Base-by-base conservation (phyloP, 2,797 vertebrate genomes). In the Pampus argenteus region DNA sequence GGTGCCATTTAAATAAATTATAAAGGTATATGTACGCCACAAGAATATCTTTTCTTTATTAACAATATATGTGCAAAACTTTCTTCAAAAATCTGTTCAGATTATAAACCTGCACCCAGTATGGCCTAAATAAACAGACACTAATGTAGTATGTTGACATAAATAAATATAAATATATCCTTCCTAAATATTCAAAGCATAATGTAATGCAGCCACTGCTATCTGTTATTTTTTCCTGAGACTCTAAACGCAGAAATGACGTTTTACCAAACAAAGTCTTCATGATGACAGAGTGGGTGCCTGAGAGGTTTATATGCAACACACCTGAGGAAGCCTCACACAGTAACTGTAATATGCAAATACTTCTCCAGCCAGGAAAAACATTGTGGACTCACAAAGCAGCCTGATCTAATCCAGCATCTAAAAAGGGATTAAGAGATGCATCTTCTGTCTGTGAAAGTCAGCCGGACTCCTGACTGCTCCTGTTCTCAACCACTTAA, bases 341-440 rank as follows among this genome's bases (percentile, higher is more conserved):
- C 20, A 75, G 29, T 54, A 36, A 13, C 40, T 55, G 51, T 20
- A 8, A 65, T 29, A 29, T 58, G 48, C 29, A 36, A 52, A 68
- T 51, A 42, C 22, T 49, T 45, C 26, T 9, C 20, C 15, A 23
- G 75, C 47, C 14, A 3, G 55, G 11, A 56, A 44, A 47, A 29
- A 48, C 17, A 10, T 45, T 6, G 26, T 49, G n/a, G 11, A 25
- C 22, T 56, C 66, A 11, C 22, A 40, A 25, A 69, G 28, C 52
- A 42, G 57, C 42, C 65, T 6, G 22, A 36, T 51, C 26, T 87
- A 78, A 87, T 87, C 82, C 63, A 71, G 23, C 47, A 38, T 50
- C 22, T 66, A 66, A 50, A 55, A 75, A 70, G 9, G 51, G 82
- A 80, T 84, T 78, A 57, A 66, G 68, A 42, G 51, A 20, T 61